These are phyloP conservation scores for Dicranocentrus wangi DNA, from an alignment of 2,888 invertebrate genomes.

Conservation along the genomic window DNA sequence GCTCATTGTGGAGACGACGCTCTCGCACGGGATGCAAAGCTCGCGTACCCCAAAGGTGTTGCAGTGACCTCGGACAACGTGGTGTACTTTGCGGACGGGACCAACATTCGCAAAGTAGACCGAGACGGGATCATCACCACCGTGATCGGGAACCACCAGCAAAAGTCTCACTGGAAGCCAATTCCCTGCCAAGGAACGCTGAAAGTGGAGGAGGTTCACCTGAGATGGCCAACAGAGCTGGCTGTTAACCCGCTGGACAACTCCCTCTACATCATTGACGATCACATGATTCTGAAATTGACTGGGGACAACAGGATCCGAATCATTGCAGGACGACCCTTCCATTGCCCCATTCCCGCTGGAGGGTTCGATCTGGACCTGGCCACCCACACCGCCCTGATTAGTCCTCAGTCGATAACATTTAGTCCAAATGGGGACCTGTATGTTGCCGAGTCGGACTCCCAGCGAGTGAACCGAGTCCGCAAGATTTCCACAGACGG, in stretches of 20 bases:
- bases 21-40: constrained; percentile 91
- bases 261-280: constrained; percentile 95
- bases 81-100: constrained; percentile 95
- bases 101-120: constrained; percentile 94
- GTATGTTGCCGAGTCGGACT: constrained; percentile 96
- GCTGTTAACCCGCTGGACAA: constrained; percentile 96
- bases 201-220: constrained; percentile 90
- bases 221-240: constrained; percentile 96
- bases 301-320: constrained; percentile 93
- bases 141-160: constrained; percentile 93
- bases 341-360: constrained; percentile 91
- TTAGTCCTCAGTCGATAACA: constrained; percentile 93
- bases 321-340: constrained; percentile 92
- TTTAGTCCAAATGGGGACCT: constrained; percentile 94
- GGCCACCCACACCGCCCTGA: constrained; percentile 91
- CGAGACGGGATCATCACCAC: constrained; percentile 93
- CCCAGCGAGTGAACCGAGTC: constrained; percentile 93
- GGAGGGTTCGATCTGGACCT: constrained; percentile 88
- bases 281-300: constrained; percentile 94
- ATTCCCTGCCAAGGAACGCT: constrained; percentile 93
- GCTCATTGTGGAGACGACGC: constrained; percentile 98
- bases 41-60: constrained; percentile 94
- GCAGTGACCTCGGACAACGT: constrained; percentile 94
- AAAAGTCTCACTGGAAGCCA: constrained; percentile 94
- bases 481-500: constrained; percentile 94